A percentile compares a stretch with the other conserved stretches of the same genome.
Conservation (phyloP, 2,797 vertebrate genomes). For the Clamator glandarius region DNA sequence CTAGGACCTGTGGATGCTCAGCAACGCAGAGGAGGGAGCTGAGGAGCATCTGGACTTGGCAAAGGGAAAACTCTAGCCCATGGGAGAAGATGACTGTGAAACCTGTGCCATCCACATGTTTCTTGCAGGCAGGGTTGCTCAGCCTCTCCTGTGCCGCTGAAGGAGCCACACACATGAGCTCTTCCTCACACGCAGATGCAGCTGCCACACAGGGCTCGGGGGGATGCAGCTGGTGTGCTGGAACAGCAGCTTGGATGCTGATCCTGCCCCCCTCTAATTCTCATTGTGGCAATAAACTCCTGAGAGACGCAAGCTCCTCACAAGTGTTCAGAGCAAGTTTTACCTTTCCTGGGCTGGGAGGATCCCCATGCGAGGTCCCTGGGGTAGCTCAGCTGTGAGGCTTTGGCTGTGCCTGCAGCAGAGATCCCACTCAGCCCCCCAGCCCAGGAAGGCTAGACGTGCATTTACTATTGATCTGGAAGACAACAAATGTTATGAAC, state of each 20-base stretch:
- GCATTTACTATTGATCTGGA: neutral
- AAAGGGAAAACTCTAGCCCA: neutral
- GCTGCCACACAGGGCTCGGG: neutral
- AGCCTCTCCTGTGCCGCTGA: neutral
- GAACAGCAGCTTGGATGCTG: fast-evolving
- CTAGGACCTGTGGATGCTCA: neutral
- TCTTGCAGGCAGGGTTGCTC: neutral
- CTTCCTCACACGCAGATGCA: fast-evolving
- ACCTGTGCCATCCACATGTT: fast-evolving
- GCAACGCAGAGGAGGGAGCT: too few species aligned
- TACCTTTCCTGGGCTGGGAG: too few species aligned
- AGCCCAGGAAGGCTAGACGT: neutral
- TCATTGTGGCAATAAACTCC: fast-evolving
- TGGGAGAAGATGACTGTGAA: neutral
- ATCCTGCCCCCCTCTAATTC: neutral
- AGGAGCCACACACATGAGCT: neutral
- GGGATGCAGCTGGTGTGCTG: neutral
- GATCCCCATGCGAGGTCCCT: too few species aligned
- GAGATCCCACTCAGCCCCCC: fast-evolving
- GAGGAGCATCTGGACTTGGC: neutral
- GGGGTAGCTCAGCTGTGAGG: too few species aligned
- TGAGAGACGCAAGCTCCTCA: fast-evolving
- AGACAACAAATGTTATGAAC: neutral
- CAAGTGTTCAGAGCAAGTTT: fast-evolving
- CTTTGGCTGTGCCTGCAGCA: too few species aligned